phyloP scores from a whole-genome alignment of 92 coral and sea anemone species.

The Phenganax subtilis region DNA sequence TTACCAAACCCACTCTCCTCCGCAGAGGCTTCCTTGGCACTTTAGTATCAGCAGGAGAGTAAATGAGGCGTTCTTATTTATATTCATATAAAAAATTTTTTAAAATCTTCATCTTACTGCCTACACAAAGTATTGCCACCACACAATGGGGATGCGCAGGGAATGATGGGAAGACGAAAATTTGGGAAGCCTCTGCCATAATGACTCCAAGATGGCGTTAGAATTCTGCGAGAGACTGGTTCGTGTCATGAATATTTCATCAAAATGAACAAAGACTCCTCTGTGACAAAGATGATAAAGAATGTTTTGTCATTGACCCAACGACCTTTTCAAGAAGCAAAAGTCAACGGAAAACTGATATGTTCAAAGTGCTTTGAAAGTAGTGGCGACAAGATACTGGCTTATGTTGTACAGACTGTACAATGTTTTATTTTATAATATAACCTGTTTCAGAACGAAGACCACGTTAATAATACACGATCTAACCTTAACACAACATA shows the following conservation, averaged over 20 bases:
- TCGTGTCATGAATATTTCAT: constrained; percentile 6
- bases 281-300: background rate
- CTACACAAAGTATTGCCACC: too few species aligned
- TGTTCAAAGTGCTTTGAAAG: constrained; percentile 15
- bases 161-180: constrained; percentile 28
- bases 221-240: background rate
- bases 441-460: too few species aligned
- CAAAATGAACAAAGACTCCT: background rate
- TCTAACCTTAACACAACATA: too few species aligned
- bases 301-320: constrained; percentile 15
- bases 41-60: background rate
- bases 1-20: constrained; percentile 3
- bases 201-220: constrained; percentile 9
- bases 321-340: constrained; percentile 32
- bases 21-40: background rate
- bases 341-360: background rate
- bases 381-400: constrained; percentile 2
- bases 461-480: too few species aligned
- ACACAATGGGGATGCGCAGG: background rate
- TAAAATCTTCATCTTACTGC: too few species aligned
- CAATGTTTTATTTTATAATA: too few species aligned
- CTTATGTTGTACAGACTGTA: background rate
- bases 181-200: constrained; percentile 34
- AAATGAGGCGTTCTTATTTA: too few species aligned
- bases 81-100: too few species aligned